Conservation (phyloP, 2,888 invertebrate genomes). For the Andricus curvator region DNA sequence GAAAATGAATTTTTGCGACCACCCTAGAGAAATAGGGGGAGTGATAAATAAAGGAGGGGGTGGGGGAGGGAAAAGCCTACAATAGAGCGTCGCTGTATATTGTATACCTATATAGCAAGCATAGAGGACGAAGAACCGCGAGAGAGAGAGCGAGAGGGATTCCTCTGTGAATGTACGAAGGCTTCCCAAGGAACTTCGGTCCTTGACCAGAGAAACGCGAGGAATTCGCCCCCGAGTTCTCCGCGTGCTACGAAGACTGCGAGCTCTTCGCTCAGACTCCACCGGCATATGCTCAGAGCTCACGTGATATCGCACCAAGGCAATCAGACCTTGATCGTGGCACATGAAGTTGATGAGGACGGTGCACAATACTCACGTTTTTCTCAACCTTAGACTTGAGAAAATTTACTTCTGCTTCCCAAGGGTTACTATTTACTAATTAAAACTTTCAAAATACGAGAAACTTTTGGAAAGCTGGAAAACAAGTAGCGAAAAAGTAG, state of each 20-base stretch:
- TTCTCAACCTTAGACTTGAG: not conserved
- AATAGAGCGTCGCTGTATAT: not conserved
- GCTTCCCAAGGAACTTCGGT: slow-evolving; percentile 67
- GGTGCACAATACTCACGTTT: not conserved
- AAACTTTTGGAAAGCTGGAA: not conserved
- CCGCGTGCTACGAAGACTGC: slow-evolving; percentile 44
- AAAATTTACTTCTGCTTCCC: not conserved
- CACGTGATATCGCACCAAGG: slow-evolving; percentile 55
- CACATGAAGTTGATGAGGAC: slow-evolving; percentile 40
- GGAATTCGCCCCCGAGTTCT: slow-evolving; percentile 63
- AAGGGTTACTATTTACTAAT: not conserved
- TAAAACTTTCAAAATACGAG: not conserved
- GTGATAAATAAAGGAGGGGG: slow-evolving; percentile 31
- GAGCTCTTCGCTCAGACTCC: slow-evolving; percentile 53
- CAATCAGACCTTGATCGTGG: slow-evolving; percentile 40
- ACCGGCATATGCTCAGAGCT: slow-evolving; percentile 58
- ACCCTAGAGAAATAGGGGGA: not conserved
- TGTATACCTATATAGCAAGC: not conserved
- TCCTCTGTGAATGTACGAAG: slow-evolving; percentile 50
- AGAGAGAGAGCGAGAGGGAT: slow-evolving; percentile 55
- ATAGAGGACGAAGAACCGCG: slow-evolving; percentile 53
- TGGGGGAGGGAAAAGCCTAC: slow-evolving; percentile 42
- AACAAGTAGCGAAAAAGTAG: not conserved
- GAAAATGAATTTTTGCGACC: too few species aligned
- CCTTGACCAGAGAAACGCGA: slow-evolving; percentile 69